Conservation (phyloP, 2,888 invertebrate species). For the Anticlea derivata region DNA sequence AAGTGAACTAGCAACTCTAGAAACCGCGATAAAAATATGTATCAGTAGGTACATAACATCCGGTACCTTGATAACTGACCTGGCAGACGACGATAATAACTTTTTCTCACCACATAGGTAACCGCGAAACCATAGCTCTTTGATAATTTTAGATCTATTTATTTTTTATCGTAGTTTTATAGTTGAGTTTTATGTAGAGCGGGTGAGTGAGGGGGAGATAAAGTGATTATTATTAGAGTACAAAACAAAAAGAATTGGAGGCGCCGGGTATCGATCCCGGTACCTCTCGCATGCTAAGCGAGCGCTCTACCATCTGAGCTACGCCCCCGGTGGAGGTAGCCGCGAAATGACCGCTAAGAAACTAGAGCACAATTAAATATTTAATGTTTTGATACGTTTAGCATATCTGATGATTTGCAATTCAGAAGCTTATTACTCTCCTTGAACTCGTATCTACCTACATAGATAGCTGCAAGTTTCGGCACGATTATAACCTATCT, state of each 20-base stretch:
- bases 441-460: background rate
- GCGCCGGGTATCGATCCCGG: slow-evolving; percentile 85
- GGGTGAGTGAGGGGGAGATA: no score
- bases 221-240: no score
- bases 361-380: background rate
- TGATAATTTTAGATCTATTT: slow-evolving; percentile 8
- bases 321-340: slow-evolving; percentile 63
- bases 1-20: slow-evolving; percentile 18
- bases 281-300: slow-evolving; percentile 84
- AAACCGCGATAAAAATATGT: slow-evolving; percentile 34
- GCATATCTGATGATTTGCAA: background rate
- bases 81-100: slow-evolving; percentile 16
- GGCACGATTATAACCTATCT: no score
- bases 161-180: background rate
- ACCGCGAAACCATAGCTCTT: slow-evolving; percentile 26
- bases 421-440: background rate
- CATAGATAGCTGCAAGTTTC: no score
- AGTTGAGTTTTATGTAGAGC: no score
- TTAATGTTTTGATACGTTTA: background rate
- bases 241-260: slow-evolving; percentile 55
- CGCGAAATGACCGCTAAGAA: background rate
- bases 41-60: slow-evolving; percentile 30
- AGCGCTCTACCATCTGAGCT: slow-evolving; percentile 85
- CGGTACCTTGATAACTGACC: slow-evolving; percentile 32
- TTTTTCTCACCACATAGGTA: slow-evolving; percentile 17